A percentile compares a stretch with the other conserved stretches of the same genome.
Evolutionary conservation across 2,797 vertebrate species (phyloP).

Genomic region (Danio tinwini): DNA sequence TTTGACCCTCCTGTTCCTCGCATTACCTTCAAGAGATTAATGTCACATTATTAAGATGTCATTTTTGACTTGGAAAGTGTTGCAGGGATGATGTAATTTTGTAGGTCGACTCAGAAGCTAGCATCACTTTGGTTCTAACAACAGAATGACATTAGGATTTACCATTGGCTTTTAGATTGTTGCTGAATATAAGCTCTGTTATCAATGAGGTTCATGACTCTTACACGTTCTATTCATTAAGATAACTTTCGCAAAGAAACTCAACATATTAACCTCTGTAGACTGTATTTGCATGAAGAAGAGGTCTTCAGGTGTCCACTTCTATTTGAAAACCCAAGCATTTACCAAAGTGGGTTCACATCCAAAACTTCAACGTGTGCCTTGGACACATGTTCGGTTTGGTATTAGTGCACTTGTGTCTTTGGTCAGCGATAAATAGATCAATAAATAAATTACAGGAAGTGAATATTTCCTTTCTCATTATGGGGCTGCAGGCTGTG

Average conservation of each 20-base stretch:
- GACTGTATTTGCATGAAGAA: no score
- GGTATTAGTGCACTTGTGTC: no score
- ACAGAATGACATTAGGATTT: background rate
- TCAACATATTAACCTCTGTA: no score
- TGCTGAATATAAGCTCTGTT: background rate
- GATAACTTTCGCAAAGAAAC: background rate
- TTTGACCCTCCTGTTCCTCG: conserved; percentile 72
- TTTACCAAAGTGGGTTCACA: no score
- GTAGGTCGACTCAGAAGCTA: background rate
- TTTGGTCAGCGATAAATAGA: no score
- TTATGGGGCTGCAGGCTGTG: background rate
- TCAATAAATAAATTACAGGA: no score
- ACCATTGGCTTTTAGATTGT: background rate
- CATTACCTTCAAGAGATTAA: conserved; percentile 67
- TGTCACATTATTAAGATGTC: background rate
- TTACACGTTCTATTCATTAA: background rate
- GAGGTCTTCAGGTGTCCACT: no score
- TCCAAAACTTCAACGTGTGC: no score
- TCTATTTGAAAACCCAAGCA: no score
- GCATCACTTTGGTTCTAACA: background rate
- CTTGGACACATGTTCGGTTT: no score
- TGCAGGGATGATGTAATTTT: conserved; percentile 4
- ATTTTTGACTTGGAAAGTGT: background rate
- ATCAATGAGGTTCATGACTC: background rate
- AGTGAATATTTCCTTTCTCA: no score